Conservation (phyloP, 2,888 invertebrate genomes). For the Lochmaea capreae region DNA sequence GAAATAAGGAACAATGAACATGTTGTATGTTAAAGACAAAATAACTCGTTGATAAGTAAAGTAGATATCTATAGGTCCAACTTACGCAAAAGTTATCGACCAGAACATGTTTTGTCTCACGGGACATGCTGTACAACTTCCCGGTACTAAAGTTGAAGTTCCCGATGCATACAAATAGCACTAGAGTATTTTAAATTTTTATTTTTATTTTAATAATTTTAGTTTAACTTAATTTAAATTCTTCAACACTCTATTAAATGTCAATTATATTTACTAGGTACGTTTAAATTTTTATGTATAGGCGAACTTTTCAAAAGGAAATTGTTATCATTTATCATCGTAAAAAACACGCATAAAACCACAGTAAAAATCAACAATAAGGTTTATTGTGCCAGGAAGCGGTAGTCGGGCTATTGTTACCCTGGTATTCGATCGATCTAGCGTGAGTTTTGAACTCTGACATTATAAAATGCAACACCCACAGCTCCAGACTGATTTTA, state of each 20-base stretch:
- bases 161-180: no score
- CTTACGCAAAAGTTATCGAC: no score
- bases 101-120: no score
- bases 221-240: background rate
- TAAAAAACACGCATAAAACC: background rate
- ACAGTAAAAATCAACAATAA: constrained; percentile 15
- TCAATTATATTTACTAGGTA: background rate
- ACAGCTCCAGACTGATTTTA: background rate
- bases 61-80: no score
- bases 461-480: constrained; percentile 4
- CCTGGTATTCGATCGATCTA: background rate
- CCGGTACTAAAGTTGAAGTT: no score
- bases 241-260: background rate
- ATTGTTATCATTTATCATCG: background rate
- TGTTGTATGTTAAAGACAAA: no score
- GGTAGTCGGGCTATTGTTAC: background rate
- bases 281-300: background rate
- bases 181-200: no score
- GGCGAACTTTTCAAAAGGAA: background rate
- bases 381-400: constrained; percentile 11
- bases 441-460: background rate
- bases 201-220: no score
- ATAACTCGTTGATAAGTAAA: no score
- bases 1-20: no score
- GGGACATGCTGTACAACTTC: no score